Evolutionary conservation across 1,140 invertebrate genomes (phyloP).

Genomic region (Brachionus calyciflorus): DNA sequence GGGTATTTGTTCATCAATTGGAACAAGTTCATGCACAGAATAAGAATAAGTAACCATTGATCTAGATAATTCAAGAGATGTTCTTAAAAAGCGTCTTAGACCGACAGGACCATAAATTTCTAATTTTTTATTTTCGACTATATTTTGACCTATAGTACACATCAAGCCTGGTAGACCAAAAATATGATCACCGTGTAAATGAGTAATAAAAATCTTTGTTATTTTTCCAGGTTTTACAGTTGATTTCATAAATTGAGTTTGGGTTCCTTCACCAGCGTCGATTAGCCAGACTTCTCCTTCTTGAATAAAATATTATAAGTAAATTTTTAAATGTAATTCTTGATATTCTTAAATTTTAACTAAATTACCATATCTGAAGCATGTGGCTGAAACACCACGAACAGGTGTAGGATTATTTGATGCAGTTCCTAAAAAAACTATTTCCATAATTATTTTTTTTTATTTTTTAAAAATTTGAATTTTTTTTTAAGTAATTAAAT

Average conservation of each 20-base stretch:
- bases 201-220: slow-evolving; percentile 63
- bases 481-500: no score
- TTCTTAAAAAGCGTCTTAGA: slow-evolving; percentile 55
- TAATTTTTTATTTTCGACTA: slow-evolving; percentile 47
- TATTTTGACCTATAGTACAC: slow-evolving; percentile 60
- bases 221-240: slow-evolving; percentile 58
- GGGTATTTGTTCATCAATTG: slow-evolving; percentile 54
- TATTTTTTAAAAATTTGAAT: no score
- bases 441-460: slow-evolving; percentile 56
- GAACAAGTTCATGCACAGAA: slow-evolving; percentile 59
- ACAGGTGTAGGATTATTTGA: slow-evolving; percentile 59
- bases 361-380: slow-evolving; percentile 52
- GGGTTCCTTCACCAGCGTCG: slow-evolving; percentile 64
- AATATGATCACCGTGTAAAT: slow-evolving; percentile 64
- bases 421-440: slow-evolving; percentile 60
- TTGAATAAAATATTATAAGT: no score
- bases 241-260: slow-evolving; percentile 62
- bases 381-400: slow-evolving; percentile 58
- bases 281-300: slow-evolving; percentile 62
- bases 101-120: slow-evolving; percentile 62
- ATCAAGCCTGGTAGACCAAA: slow-evolving; percentile 63
- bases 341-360: neutral
- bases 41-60: slow-evolving; percentile 57
- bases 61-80: slow-evolving; percentile 55
- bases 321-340: neutral